Evolutionary conservation across 2,113 vertebrate genomes (phyloP), one percentile per base, ranked within the genome.

Genomic region (Colossoma macropomum): DNA sequence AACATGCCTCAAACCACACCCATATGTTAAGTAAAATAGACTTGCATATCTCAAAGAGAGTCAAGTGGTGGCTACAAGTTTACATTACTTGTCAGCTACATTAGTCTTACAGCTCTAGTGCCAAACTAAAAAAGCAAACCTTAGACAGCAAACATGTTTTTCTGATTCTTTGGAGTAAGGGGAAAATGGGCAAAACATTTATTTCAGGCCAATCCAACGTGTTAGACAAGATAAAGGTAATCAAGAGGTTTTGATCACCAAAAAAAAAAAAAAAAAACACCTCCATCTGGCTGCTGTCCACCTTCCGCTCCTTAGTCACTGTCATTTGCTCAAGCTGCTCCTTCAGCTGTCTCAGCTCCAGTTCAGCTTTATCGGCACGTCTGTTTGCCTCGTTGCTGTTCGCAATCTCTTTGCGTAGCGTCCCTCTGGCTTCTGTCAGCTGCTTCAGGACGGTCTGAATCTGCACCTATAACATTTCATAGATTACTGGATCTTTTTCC

Each of bases 341-440:
- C 34, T 13, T 82, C 25, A 75, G 5, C 0, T 87, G 1, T 48
- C 0, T 6, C 56, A 92, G 21, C 45, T 93, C 88, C 0, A 0
- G 3, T 0, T 91, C 74, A 7, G 88, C 45, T 4, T 0, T 0
- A 3, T 90, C 89, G 0, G 56, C 73, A 0, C 52, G 81, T 54
- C 1, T 89, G 27, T 1, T 80, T n/a, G 19, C 0, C 2, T 72
- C 85, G 13, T 0, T 87, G 0, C 16, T 59, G 45, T 74, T 80
- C 27, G 90, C 87, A 25, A 17, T 87, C 86, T 92, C 90, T 1
- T 84, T 63, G 1, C 32, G 72, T 71, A 93, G 68, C 66, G 85
- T 77, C 0, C 0, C 56, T 54, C 84, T 77, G 30, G 85, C 11
- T 0, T 93, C 88, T 70, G 88, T 84, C 0, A 93, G 90, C 28